Percentiles rank a stretch among this genome's conserved stretches.
phyloP scores from a whole-genome alignment of 53 echinoderm and acorn worm species.

The Paracentrotus lividus region DNA sequence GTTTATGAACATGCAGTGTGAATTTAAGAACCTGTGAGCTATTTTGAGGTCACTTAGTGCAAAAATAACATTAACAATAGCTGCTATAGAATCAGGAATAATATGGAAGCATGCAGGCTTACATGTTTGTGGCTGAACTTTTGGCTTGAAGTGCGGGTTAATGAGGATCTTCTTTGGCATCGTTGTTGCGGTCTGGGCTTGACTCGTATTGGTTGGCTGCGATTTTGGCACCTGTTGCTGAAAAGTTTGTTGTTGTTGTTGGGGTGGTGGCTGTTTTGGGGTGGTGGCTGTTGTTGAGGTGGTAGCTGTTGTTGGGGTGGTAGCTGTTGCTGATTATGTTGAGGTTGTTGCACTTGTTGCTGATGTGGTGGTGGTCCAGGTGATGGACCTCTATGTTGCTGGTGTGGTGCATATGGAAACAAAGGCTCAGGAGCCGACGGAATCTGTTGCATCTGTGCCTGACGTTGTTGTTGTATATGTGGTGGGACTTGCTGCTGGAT shows the following conservation, averaged over 20 bases:
- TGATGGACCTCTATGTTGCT: neutral
- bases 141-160: slow-evolving; percentile 96
- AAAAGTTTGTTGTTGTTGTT: neutral
- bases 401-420: slow-evolving; percentile 10
- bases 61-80: too few species aligned
- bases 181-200: neutral
- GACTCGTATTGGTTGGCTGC: neutral
- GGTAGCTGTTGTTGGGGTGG: too few species aligned
- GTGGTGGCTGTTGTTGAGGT: slow-evolving; percentile 12
- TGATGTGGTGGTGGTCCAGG: neutral
- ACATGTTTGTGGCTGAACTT: slow-evolving; percentile 69
- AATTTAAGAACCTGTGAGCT: too few species aligned
- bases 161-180: slow-evolving; percentile 81
- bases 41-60: too few species aligned
- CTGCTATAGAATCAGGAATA: too few species aligned
- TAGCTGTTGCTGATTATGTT: too few species aligned
- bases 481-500: slow-evolving; percentile 40
- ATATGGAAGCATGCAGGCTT: neutral
- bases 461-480: slow-evolving; percentile 46
- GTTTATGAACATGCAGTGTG: too few species aligned
- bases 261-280: neutral
- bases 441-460: slow-evolving; percentile 35
- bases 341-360: slow-evolving; percentile 38
- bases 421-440: neutral
- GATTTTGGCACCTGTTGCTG: slow-evolving; percentile 47